Evolutionary conservation across 2,888 invertebrate genomes (phyloP), one percentile per base, ranked within the genome.

Genomic region (Cerastoderma edule): DNA sequence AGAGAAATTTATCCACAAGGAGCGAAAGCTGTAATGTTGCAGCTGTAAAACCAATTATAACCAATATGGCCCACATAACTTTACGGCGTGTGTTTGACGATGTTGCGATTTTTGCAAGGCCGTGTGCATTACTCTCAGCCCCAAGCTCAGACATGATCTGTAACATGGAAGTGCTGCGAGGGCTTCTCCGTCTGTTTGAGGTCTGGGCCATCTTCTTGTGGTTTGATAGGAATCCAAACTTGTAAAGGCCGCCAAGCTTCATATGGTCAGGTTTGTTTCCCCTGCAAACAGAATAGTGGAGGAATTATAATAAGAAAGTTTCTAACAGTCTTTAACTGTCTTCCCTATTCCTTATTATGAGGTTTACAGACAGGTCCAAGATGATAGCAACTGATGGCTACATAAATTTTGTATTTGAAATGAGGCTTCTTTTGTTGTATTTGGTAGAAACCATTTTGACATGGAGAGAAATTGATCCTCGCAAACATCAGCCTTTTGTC

Each of bases 111-210:
- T 89, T 89, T 19, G 89, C 88, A 22, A 89, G 85, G 33, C 89
- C 90, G 69, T 90, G 90, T 22, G 90, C 90, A 54, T 89, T 90
- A 68, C 90, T 90, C 69, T 90, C 90, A 0, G 90, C 86, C 10
- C 89, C 90, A 22, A 90, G 84, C 70, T 90, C 89, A 3, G 86
- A 83, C 70, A 90, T 88, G 33, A 89, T 78, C n/a, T 79, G 79
- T 32, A 88, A 56, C 33, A 86, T 89, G 22, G 83, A 80, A 19
- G 68, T 74, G 60, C 81, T 67, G 28, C 73, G 65, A 54, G n/a
- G n/a, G n/a, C n/a, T n/a, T n/a, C n/a, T n/a, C 70, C 44, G 66
- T 27, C 32, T 69, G 53, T 54, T 72, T 72, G 65, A 50, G 54
- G 75, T 54, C 28, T 66, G 74, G 46, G 82, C 83, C 86, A 86